Evolutionary conservation across 2,888 invertebrate species (phyloP), one percentile per base, ranked within the genome.

Genomic region (Gibbula magus): DNA sequence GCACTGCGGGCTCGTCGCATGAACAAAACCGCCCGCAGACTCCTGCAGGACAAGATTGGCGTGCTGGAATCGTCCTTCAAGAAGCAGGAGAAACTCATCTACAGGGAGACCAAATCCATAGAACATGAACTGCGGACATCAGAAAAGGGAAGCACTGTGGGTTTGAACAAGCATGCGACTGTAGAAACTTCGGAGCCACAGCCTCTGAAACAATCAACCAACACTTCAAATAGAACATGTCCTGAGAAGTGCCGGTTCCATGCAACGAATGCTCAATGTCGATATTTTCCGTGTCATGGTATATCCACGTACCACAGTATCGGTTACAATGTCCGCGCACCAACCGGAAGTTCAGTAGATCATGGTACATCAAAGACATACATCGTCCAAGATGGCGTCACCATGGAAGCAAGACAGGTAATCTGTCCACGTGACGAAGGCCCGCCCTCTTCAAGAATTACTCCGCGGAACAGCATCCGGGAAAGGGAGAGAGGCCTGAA

Each of bases 241-340:
- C 13, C 29, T 29, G 52, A 81, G 56, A 66, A 85, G 25, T 87
- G 87, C 78, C 67, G 83, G 18, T 85, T 85, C 52, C 81, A 82
- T 73, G 74, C 81, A 1, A 78, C 79, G 10, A 83, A 82, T 67
- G 80, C 39, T 18, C 77, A 83, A 3, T 89, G 89, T 70, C 76
- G 79, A 53, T 84, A 87, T 80, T 89, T 89, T 75, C 89, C 89
- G 8, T 89, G 89, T 61, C 84, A 76, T 70, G 75, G 86, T 16
- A 88, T 89, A 5, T 61, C 76, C 1, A 88, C 89, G 0, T 89
- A 89, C 75, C 85, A 88, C 77, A 86, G 86, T 66, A 76, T 89
- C 1, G 85, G 87, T 2, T 51, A 66, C 81, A 77, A 75, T 78
- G 18, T 77, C 20, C 35, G 39, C 13, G 20, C 45, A 22, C 70